Evolutionary conservation across 2,888 invertebrate genomes (phyloP), one percentile per base, ranked within the genome.

Genomic region (Ditula angustiorana): DNA sequence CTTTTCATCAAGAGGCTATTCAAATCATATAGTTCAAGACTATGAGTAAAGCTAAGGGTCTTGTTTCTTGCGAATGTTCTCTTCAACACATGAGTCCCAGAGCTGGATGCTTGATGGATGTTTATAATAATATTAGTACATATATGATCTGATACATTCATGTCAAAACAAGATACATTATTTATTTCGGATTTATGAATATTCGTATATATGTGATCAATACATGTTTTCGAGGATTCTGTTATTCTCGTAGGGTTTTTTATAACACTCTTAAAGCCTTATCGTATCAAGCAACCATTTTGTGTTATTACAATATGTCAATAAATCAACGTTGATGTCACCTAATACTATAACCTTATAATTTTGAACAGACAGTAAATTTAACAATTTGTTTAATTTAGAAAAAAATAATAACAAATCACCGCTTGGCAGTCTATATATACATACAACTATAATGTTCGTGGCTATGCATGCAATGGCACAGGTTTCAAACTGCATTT

Each of bases 401-500:
- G 50, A 53, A 13, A 37, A 50, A 19, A 11, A 50, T 10, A 50
- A 28, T 3, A 16, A 2, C 19, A 50, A 8, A 7, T 53, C 53
- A 10, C 60, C 50, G 8, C 11, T 52, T 5, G 52, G 60, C 5
- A 37, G 50, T 8, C 52, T 37, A 21, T 60, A 60, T 0, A 60
- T 44, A 26, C 60, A 60, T n/a, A 50, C 59, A 2, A 59, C 5
- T 11, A 53, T 23, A 11, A 37, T 5, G 21, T 37, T 37, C 3
- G 37, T 4, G 5, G 24, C 35, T 5, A 50, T 19, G 10, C 50
- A 60, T 13, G 50, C 60, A 1, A 28, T n/a, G 0, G 60, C 60
- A 44, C 60, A 60, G 16, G 19, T 19, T 41, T 60, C 60, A 26
- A 60, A 52, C 3, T 60, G 50, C 50, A 41, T 41, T 21, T 60